phyloP scores from a whole-genome alignment of 2,888 invertebrate genomes.

The Thymelicus lineola region DNA sequence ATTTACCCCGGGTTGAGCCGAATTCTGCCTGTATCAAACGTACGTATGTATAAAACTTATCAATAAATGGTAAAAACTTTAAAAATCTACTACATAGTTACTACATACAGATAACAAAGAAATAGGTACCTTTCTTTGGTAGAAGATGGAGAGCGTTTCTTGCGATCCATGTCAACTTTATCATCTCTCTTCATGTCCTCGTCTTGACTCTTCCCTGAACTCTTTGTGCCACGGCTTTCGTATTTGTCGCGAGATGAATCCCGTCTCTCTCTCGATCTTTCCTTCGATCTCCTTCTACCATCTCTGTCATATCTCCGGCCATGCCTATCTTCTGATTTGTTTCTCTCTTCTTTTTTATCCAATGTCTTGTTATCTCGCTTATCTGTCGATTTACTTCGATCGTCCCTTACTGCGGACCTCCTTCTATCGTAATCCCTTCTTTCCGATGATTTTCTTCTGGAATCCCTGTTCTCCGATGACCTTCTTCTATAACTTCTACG shows the following conservation, averaged over 20 bases:
- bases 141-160: slow-evolving; percentile 52
- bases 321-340: slow-evolving; percentile 18
- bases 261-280: slow-evolving; percentile 18
- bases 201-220: slow-evolving; percentile 38
- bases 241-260: slow-evolving; percentile 2
- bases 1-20: no score
- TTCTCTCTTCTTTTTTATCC: slow-evolving; percentile 25
- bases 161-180: slow-evolving; percentile 40
- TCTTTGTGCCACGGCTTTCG: slow-evolving; percentile 1
- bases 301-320: slow-evolving; percentile 26
- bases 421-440: slow-evolving; percentile 11
- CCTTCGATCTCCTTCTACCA: slow-evolving; percentile 24
- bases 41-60: no score
- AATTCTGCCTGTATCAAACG: no score
- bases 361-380: slow-evolving; percentile 8
- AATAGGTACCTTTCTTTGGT: slow-evolving; percentile 51
- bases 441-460: slow-evolving; percentile 8
- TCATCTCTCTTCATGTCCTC: slow-evolving; percentile 40
- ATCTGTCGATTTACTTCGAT: slow-evolving; percentile 16
- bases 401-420: slow-evolving; percentile 11
- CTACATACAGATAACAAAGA: not conserved
- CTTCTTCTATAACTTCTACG: slow-evolving; percentile 12
- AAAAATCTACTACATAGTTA: no score
- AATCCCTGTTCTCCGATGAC: slow-evolving; percentile 19
- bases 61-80: no score